Percentiles rank a stretch among this genome's conserved stretches.
Conservation (phyloP, 2,113 vertebrate genomes). For the Camelus dromedarius region DNA sequence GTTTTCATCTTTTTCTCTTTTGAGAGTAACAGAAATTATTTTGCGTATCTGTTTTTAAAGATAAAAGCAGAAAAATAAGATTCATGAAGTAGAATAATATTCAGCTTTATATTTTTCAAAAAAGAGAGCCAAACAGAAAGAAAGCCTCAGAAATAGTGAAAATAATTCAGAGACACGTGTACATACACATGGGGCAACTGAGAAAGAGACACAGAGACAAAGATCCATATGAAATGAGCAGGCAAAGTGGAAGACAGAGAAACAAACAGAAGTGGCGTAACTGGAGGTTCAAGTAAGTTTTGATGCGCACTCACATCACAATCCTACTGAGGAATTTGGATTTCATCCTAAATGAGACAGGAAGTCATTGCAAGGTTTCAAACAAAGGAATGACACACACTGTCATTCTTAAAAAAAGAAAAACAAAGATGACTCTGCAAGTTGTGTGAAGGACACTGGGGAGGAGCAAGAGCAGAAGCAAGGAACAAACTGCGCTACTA, state of each 20-base stretch:
- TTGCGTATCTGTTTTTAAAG: constrained; percentile 47
- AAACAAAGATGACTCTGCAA: no score
- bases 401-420: background rate
- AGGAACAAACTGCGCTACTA: background rate
- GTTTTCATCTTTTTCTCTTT: background rate
- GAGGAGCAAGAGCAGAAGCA: background rate
- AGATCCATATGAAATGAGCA: background rate
- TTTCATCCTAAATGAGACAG: background rate
- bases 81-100: constrained; percentile 31
- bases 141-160: background rate
- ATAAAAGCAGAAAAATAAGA: background rate
- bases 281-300: background rate
- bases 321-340: background rate
- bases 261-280: background rate
- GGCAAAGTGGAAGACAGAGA: background rate
- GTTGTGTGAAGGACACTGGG: background rate
- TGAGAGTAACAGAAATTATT: constrained; percentile 26
- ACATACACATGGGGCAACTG: background rate
- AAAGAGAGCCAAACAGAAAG: background rate
- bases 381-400: constrained; percentile 3
- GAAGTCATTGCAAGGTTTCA: background rate
- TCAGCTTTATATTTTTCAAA: constrained; percentile 5
- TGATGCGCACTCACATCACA: background rate
- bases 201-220: background rate
- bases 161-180: background rate